A percentile compares a stretch with the other conserved stretches of the same genome.
Evolutionary conservation across 2,113 vertebrate species (phyloP).

Genomic region (Aegithalos caudatus): DNA sequence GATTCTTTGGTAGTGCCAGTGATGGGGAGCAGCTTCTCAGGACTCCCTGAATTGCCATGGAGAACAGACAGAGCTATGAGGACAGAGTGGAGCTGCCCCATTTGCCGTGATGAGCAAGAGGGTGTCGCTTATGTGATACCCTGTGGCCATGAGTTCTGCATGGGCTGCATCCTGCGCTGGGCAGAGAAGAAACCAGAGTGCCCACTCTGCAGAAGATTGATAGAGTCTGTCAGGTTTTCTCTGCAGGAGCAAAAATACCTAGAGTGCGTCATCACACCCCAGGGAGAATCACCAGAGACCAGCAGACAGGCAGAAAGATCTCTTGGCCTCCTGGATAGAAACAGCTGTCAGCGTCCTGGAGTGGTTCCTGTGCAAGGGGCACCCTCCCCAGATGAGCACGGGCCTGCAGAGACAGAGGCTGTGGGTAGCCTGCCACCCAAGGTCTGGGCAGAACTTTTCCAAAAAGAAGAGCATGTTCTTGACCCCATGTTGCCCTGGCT

Average conservation of each 20-base stretch:
- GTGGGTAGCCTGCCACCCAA: neutral
- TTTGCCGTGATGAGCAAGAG: neutral
- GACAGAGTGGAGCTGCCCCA: neutral
- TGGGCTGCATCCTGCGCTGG: neutral
- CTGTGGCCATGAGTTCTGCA: neutral
- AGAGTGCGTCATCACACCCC: neutral
- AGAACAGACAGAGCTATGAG: neutral
- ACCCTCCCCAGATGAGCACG: neutral
- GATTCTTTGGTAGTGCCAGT: neutral
- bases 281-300: neutral
- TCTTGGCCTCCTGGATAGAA: neutral
- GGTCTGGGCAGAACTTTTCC: neutral
- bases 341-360: neutral
- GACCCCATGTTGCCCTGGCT: neutral
- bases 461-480: neutral
- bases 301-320: neutral
- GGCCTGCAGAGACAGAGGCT: neutral
- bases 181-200: neutral
- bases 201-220: neutral
- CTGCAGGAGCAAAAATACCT: neutral
- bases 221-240: neutral
- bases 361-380: neutral
- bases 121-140: neutral
- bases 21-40: neutral
- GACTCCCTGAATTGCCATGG: neutral